phyloP scores from a whole-genome alignment of 2,888 invertebrate species.

The Yponomeuta sedellus region DNA sequence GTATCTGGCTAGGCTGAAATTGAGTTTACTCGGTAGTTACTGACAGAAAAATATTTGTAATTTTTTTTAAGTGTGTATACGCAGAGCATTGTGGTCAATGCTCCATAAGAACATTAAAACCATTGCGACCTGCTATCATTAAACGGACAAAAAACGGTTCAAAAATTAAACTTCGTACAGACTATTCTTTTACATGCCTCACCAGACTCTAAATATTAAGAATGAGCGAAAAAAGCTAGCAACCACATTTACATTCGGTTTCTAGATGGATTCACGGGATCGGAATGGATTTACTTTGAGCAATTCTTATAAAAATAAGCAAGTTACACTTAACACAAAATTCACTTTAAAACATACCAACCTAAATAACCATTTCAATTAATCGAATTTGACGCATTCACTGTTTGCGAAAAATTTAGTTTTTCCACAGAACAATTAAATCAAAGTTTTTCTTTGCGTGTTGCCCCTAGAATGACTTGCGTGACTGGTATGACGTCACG shows the following conservation, averaged over 20 bases:
- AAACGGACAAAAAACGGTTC: too few relatives aligned
- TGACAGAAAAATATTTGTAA: too few relatives aligned
- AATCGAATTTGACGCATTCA: background rate
- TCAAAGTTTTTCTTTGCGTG: conserved; percentile 3
- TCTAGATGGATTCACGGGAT: conserved; percentile 13
- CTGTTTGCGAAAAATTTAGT: background rate
- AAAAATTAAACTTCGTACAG: background rate
- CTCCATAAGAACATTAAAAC: too few relatives aligned
- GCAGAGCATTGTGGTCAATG: too few relatives aligned
- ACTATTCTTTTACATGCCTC: too few relatives aligned
- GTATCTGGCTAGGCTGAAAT: background rate
- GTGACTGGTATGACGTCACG: background rate
- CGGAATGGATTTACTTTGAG: conserved; percentile 16
- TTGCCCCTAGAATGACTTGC: background rate
- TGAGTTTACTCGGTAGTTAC: too few relatives aligned
- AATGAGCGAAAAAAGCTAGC: conserved; percentile 14
- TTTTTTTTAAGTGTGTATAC: too few relatives aligned
- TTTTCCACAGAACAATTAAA: too few relatives aligned
- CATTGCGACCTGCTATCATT: too few relatives aligned
- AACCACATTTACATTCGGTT: conserved; percentile 12
- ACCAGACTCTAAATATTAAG: background rate
- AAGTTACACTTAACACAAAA: too few relatives aligned
- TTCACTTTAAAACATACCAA: background rate
- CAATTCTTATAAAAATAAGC: conserved; percentile 4
- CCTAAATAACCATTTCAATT: background rate